Evolutionary conservation across 2,888 invertebrate genomes (phyloP).

Genomic region (Agonopterix heracliana): DNA sequence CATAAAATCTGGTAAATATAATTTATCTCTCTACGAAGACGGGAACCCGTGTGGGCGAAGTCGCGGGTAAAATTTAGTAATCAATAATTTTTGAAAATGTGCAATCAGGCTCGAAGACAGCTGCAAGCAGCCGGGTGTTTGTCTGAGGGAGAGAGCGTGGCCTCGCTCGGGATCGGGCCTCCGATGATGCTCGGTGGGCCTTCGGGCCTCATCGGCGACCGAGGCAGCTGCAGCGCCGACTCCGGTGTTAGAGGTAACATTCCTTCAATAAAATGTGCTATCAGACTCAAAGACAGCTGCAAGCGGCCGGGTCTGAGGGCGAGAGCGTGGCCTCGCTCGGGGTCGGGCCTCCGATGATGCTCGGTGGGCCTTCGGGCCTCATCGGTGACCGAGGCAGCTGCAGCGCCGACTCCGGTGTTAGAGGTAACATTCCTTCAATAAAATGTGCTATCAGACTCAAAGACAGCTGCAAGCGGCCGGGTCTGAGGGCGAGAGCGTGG

Average conservation of each 20-base stretch:
- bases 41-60: no score
- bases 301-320: not conserved
- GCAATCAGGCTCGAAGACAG: slow-evolving; percentile 81
- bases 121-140: slow-evolving; percentile 85
- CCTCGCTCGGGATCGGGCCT: slow-evolving; percentile 81
- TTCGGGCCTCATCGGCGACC: slow-evolving; percentile 76
- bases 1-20: no score
- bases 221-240: slow-evolving; percentile 91
- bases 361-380: slow-evolving; percentile 66
- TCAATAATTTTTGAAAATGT: not conserved
- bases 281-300: no score
- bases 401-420: slow-evolving; percentile 90
- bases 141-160: slow-evolving; percentile 89
- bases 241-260: slow-evolving; percentile 83
- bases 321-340: slow-evolving; percentile 72
- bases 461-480: no score
- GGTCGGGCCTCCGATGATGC: slow-evolving; percentile 78
- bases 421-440: slow-evolving; percentile 60
- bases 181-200: slow-evolving; percentile 77
- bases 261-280: not conserved
- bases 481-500: not conserved
- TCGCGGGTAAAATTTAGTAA: no score
- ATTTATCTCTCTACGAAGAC: no score
- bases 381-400: slow-evolving; percentile 86
- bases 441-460: not conserved